These are phyloP conservation scores for Xestia ashworthii DNA, from an alignment of 2,888 invertebrate species.

Conservation along the genomic window DNA sequence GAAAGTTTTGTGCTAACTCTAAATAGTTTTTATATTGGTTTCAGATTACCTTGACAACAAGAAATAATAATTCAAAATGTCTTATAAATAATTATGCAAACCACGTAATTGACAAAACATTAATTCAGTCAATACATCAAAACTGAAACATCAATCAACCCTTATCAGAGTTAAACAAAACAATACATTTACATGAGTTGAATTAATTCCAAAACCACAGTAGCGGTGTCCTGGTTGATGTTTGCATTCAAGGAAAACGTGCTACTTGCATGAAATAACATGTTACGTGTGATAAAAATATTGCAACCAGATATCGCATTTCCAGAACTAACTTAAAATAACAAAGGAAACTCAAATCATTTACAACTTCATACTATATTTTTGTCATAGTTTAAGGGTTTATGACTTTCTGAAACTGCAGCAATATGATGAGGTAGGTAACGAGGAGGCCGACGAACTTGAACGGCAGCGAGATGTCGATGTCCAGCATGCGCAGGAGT, in stretches of 20 bases:
- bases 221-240: background rate
- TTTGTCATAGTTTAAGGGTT: slow-evolving; percentile 62
- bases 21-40: background rate
- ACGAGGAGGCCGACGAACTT: slow-evolving; percentile 80
- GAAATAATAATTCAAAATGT: background rate
- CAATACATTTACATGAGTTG: background rate
- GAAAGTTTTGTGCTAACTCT: background rate
- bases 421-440: slow-evolving; percentile 83
- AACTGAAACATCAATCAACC: background rate
- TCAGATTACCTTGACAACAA: background rate
- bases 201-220: background rate
- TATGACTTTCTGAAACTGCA: slow-evolving; percentile 83
- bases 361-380: background rate
- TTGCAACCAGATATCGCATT: background rate
- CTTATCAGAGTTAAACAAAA: background rate
- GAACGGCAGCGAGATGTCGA: slow-evolving; percentile 83
- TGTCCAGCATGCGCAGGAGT: slow-evolving; percentile 81
- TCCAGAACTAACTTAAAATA: background rate
- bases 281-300: background rate
- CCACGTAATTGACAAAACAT: background rate
- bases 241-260: slow-evolving; percentile 19
- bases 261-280: slow-evolving; percentile 1
- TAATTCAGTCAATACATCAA: background rate
- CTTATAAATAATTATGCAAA: background rate
- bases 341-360: background rate